phyloP scores from a whole-genome alignment of 2,888 invertebrate species.

The Chironomus riparius region DNA sequence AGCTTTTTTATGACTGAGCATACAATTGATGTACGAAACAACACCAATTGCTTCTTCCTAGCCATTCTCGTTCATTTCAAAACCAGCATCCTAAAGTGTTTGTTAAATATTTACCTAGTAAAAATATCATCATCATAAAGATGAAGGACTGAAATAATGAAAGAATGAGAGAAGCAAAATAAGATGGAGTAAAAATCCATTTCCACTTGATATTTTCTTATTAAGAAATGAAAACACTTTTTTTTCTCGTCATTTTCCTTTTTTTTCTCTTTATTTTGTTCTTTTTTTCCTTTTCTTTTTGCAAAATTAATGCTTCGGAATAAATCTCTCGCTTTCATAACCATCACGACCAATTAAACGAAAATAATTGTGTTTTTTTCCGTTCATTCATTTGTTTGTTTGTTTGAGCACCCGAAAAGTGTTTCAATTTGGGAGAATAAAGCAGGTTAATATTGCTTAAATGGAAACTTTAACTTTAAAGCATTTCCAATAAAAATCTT shows the following conservation, averaged over 20 bases:
- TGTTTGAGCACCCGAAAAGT: too few species aligned
- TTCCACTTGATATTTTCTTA: not conserved
- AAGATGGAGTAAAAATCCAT: not conserved
- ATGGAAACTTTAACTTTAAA: too few species aligned
- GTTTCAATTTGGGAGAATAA: too few species aligned
- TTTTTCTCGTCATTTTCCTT: not conserved
- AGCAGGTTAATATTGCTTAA: too few species aligned
- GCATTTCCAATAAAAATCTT: too few species aligned
- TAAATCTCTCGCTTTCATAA: not conserved
- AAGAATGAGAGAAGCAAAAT: not conserved
- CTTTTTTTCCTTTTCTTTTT: too few species aligned
- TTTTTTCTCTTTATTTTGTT: too few species aligned
- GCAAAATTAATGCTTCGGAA: too few species aligned
- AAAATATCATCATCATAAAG: slow-evolving; percentile 17
- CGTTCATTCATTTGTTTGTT: too few species aligned
- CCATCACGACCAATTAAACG: slow-evolving; percentile 5
- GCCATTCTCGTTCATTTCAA: not conserved
- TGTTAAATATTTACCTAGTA: slow-evolving; percentile 22
- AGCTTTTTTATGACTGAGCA: not conserved
- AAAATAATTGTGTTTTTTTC: slow-evolving; percentile 17
- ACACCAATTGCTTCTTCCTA: not conserved
- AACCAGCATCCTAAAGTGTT: slow-evolving; percentile 10
- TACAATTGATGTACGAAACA: not conserved
- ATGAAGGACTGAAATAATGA: not conserved
- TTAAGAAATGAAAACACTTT: slow-evolving; percentile 8